Percentiles rank a stretch among this genome's conserved stretches.
Conservation (phyloP, 2,113 vertebrate species). For the Leiothrix lutea region DNA sequence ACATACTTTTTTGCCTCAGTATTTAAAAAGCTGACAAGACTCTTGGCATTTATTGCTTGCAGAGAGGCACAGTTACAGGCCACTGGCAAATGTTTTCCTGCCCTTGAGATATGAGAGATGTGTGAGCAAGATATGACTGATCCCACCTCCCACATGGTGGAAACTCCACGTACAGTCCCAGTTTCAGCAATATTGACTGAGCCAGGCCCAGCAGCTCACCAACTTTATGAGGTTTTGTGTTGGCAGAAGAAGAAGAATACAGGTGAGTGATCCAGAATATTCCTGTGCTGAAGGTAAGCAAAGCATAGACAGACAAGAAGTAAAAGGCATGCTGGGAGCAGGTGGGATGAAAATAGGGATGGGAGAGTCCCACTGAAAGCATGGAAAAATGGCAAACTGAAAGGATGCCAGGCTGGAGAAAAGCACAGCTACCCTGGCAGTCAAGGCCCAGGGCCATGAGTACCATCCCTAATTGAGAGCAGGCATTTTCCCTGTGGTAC, state of each 20-base stretch:
- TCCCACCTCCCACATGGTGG: not conserved
- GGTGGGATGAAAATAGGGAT: not conserved
- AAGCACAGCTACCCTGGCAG: not conserved
- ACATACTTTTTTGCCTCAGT: not conserved
- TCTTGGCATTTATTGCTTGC: not conserved
- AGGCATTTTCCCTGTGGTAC: not conserved
- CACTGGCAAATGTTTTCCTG: not conserved
- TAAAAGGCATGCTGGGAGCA: not conserved
- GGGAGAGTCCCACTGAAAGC: not conserved
- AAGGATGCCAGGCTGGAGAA: not conserved
- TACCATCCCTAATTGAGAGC: not conserved
- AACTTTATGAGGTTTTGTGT: not conserved
- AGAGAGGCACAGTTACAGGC: not conserved
- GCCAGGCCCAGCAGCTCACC: not conserved
- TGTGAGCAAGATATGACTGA: not conserved
- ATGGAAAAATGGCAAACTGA: not conserved
- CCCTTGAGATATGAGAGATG: not conserved
- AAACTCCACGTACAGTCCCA: not conserved
- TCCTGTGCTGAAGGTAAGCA: rapidly evolving
- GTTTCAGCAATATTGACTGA: not conserved
- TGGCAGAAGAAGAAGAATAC: not conserved
- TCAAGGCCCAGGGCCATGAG: rapidly evolving
- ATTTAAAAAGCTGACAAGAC: not conserved
- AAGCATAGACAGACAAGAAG: not conserved
- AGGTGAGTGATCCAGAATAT: not conserved